Conservation (phyloP, 2,888 invertebrate genomes). For the Tanytarsus gracilentus region DNA sequence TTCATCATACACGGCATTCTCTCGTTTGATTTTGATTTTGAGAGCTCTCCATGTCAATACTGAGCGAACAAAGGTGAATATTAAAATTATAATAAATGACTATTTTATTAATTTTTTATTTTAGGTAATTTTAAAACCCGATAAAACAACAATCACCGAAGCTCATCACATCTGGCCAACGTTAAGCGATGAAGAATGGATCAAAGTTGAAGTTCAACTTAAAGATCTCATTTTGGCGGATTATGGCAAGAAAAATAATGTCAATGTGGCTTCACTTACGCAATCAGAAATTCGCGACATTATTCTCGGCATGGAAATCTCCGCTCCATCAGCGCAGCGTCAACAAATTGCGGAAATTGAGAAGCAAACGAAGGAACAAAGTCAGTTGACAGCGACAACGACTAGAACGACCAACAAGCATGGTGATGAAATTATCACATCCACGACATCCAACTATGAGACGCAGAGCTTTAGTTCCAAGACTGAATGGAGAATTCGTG, state of each 20-base stretch:
- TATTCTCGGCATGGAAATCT: slow-evolving; percentile 99
- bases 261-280: slow-evolving; percentile 96
- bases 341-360: slow-evolving; percentile 99
- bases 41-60: slow-evolving; percentile 98
- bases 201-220: slow-evolving; percentile 95
- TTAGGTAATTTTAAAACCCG: slow-evolving; percentile 96
- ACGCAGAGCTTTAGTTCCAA: slow-evolving; percentile 96
- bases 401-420: slow-evolving; percentile 98
- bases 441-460: slow-evolving; percentile 98
- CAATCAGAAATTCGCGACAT: slow-evolving; percentile 99
- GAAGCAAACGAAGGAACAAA: slow-evolving; percentile 98
- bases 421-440: slow-evolving; percentile 98
- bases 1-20: slow-evolving; percentile 98
- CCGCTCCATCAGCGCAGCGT: slow-evolving; percentile 95
- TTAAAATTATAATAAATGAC: too few relatives aligned
- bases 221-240: slow-evolving; percentile 98
- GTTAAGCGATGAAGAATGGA: slow-evolving; percentile 97
- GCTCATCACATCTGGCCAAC: slow-evolving; percentile 99
- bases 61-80: slow-evolving; percentile 96
- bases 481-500: slow-evolving; percentile 97
- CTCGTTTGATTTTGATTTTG: slow-evolving; percentile 89
- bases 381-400: slow-evolving; percentile 95
- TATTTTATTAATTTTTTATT: too few relatives aligned
- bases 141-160: slow-evolving; percentile 97
- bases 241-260: slow-evolving; percentile 99